These are phyloP conservation scores for Hemicordylus capensis DNA, from an alignment of 2,113 vertebrate genomes.

Conservation along the genomic window DNA sequence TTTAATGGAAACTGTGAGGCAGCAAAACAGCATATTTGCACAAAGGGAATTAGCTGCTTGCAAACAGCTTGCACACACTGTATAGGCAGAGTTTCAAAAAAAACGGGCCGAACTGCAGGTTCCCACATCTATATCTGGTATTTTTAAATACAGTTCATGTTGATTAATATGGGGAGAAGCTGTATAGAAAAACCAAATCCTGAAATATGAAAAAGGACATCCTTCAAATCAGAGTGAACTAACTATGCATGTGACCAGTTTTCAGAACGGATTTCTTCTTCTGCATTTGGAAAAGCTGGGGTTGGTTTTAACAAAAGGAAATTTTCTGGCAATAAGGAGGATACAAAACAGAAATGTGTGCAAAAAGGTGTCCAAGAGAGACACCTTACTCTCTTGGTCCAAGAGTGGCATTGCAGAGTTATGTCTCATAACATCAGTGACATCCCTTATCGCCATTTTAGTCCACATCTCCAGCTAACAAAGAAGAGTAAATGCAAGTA, in stretches of 20 bases:
- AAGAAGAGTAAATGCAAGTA: no score
- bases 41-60: neutral
- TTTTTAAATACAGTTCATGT: neutral
- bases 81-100: neutral
- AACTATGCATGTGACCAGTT: neutral
- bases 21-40: slow-evolving; percentile 50
- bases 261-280: neutral
- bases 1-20: slow-evolving; percentile 34
- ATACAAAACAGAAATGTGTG: neutral
- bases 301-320: neutral
- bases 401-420: neutral
- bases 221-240: neutral
- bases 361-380: neutral
- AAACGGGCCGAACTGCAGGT: accelerated
- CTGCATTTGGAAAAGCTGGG: neutral
- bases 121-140: neutral
- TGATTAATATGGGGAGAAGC: neutral
- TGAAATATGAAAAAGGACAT: neutral
- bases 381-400: no score
- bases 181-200: neutral
- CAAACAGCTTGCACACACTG: neutral
- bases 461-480: no score
- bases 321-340: neutral
- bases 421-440: no score
- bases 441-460: no score